Base-by-base conservation (phyloP, 2,888 invertebrate genomes). In the Ichneumoninae sp. region DNA sequence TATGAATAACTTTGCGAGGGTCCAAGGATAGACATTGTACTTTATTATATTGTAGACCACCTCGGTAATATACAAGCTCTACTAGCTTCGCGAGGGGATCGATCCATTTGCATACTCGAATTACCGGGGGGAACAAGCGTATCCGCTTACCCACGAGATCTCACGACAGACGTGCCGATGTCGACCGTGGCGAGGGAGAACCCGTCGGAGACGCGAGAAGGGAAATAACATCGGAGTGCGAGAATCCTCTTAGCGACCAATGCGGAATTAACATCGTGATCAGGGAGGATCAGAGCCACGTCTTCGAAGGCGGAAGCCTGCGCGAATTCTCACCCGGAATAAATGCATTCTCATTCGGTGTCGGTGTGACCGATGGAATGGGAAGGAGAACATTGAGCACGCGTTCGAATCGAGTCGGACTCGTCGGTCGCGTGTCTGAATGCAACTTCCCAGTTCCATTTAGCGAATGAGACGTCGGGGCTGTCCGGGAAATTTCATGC, bases 71-170 rank as follows among this genome's bases (percentile, higher is more conserved):
- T 26, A 44, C 13, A 44, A 26, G 70, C 33, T 50, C 54, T 57
- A 57, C 19, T 44, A 80, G 78, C 65, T 76, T 72, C 62, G 57
- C 70, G 40, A 33, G 10, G 69, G 65, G 66, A 82, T 81, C 57
- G 62, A 87, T 86, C 84, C 83, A 89, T 90, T 90, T 90, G 87
- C 90, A 90, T 90, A 89, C 85, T 89, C 81, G 86, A 86, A 86
- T 86, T 80, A 84, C 80, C 77, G 86, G 81, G 87, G 87, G 72
- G 72, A 88, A 89, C 88, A 89, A 90, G 87, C 88, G 84, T 86
- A 87, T 90, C 85, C 90, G 89, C 89, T 90, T 90, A 89, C 88
- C 84, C 84, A 68, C 79, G 82, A 82, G 66, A 79, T 82, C 66
- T 82, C 78, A 16, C 69, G 50, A 74, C 47, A 36, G 80, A 72